These are phyloP conservation scores for Orchestes rusci DNA, from an alignment of 2,888 invertebrate genomes.

Conservation along the genomic window DNA sequence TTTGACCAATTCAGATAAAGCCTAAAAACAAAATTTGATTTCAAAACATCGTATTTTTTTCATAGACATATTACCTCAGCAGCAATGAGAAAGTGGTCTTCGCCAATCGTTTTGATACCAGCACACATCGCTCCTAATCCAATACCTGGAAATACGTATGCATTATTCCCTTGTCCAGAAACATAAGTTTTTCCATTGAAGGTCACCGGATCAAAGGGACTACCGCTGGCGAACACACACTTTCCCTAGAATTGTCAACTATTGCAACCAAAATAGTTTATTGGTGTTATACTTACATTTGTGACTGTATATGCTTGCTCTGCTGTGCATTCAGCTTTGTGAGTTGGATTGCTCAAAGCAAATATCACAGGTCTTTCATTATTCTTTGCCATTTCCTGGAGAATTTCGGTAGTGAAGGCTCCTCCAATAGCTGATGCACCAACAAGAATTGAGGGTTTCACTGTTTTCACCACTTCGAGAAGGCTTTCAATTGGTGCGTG, in stretches of 20 bases:
- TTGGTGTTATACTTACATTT: constrained; percentile 52
- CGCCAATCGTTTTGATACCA: constrained; percentile 87
- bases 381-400: constrained; percentile 77
- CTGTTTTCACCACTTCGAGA: constrained; percentile 66
- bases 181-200: constrained; percentile 71
- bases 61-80: constrained; percentile 60
- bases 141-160: constrained; percentile 90
- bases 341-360: constrained; percentile 96
- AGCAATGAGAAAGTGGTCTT: constrained; percentile 89
- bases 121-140: constrained; percentile 49
- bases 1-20: constrained; percentile 76
- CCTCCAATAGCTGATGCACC: constrained; percentile 91
- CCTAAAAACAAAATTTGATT: constrained; percentile 37
- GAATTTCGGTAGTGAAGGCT: constrained; percentile 81
- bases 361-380: constrained; percentile 91
- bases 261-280: too few relatives aligned
- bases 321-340: constrained; percentile 98
- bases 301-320: constrained; percentile 89
- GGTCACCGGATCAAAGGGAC: constrained; percentile 85
- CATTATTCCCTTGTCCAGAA: constrained; percentile 97
- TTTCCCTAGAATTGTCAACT: constrained; percentile 76
- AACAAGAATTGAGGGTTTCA: constrained; percentile 71
- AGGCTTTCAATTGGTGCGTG: constrained; percentile 72
- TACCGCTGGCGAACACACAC: constrained; percentile 91
- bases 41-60: too few relatives aligned